These are phyloP conservation scores for Peromyscus melanophrys DNA, from an alignment of 2,797 vertebrate species.

Conservation along the genomic window DNA sequence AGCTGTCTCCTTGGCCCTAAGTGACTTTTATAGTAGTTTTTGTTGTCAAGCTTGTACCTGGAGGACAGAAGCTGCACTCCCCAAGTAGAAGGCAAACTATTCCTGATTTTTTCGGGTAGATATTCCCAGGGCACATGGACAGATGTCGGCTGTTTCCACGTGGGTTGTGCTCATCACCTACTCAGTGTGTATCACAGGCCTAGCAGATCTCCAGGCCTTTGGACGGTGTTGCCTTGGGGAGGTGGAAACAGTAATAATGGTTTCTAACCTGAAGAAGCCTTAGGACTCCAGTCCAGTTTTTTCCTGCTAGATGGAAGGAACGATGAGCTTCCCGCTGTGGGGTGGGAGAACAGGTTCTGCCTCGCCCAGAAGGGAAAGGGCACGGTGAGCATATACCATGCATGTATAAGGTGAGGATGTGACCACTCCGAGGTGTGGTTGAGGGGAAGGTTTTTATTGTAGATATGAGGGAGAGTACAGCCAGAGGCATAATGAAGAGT, in stretches of 20 bases:
- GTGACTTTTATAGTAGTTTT: not conserved
- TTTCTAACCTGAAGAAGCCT: constrained; percentile 21
- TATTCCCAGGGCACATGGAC: not conserved
- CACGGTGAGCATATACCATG: not conserved
- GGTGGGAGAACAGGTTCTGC: not conserved
- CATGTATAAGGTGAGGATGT: not conserved
- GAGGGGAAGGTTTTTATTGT: not conserved
- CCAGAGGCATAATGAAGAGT: not conserved
- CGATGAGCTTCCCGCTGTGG: not conserved
- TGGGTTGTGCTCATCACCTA: not conserved
- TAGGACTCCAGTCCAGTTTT: not conserved
- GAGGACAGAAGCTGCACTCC: not conserved
- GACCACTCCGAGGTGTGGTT: not conserved
- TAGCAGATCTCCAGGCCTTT: not conserved
- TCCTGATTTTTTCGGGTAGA: not conserved
- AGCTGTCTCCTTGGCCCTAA: too few species aligned
- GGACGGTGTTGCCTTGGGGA: not conserved
- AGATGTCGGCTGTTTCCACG: not conserved
- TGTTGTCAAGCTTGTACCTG: not conserved
- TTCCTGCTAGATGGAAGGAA: not conserved
- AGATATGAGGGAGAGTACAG: not conserved
- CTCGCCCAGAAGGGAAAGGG: not conserved
- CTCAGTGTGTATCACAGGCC: not conserved
- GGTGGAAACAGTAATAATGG: not conserved
- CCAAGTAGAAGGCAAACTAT: not conserved